These are phyloP conservation scores for Leptinotarsa texana DNA, from an alignment of 1,140 invertebrate genomes.

Conservation along the genomic window DNA sequence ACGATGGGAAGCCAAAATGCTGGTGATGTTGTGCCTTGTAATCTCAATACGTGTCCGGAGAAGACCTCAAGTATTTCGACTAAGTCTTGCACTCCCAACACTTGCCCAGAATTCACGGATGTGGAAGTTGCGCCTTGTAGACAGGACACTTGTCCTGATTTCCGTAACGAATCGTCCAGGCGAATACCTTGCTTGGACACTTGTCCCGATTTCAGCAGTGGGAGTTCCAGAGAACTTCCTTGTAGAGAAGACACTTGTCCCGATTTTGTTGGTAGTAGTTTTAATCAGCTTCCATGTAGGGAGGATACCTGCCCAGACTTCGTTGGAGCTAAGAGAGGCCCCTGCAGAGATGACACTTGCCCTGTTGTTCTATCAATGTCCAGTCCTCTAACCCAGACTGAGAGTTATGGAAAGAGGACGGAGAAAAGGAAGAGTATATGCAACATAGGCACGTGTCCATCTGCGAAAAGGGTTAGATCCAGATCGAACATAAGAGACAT, in stretches of 20 bases:
- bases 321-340: neutral
- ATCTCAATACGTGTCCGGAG: neutral
- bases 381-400: neutral
- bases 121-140: neutral
- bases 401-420: neutral
- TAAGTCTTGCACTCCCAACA: neutral
- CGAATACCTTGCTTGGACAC: neutral
- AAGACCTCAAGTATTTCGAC: neutral
- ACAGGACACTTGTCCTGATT: neutral
- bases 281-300: neutral
- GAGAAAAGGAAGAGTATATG: neutral
- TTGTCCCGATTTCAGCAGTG: neutral
- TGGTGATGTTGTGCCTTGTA: neutral
- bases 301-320: constrained; percentile 3
- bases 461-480: constrained; percentile 3
- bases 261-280: neutral
- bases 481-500: constrained; percentile 24
- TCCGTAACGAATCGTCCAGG: neutral
- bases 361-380: neutral
- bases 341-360: constrained; percentile 8
- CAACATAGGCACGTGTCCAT: neutral
- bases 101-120: neutral
- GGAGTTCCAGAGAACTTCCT: neutral
- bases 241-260: neutral
- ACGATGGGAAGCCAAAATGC: neutral